Conservation (phyloP, 1,140 invertebrate species). For the Papilio xuthus region DNA sequence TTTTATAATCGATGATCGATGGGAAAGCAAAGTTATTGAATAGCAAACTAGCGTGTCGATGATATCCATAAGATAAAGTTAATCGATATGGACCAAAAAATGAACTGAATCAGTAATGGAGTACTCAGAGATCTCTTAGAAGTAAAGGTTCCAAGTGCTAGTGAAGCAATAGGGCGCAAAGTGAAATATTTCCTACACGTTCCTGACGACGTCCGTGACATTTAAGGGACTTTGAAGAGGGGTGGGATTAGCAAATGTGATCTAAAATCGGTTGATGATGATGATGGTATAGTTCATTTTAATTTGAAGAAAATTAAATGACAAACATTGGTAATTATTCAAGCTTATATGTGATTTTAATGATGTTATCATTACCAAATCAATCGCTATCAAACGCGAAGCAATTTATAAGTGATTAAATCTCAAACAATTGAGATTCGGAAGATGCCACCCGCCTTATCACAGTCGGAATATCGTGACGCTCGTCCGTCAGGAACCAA, state of each 20-base stretch:
- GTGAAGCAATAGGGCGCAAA: background rate
- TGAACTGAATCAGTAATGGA: background rate
- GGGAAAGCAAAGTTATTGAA: conserved; percentile 20
- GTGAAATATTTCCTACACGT: background rate
- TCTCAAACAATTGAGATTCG: conserved; percentile 1
- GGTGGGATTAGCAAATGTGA: background rate
- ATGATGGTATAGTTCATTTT: too few relatives aligned
- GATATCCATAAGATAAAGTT: conserved; percentile 18
- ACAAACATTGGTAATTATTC: background rate
- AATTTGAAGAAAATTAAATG: too few relatives aligned
- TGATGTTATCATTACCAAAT: background rate
- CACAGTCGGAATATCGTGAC: conserved; percentile 47
- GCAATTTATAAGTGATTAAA: conserved; percentile 18
- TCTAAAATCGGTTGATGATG: background rate
- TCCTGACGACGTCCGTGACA: background rate
- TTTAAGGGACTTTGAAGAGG: too few relatives aligned
- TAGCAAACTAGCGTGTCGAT: conserved; percentile 2
- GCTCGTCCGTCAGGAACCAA: conserved; percentile 61
- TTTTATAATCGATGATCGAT: background rate
- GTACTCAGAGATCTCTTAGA: background rate
- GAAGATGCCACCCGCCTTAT: conserved; percentile 8
- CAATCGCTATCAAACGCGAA: background rate
- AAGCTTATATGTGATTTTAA: background rate
- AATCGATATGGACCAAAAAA: conserved; percentile 17
- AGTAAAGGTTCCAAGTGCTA: background rate